Base-by-base conservation (phyloP, 2,797 vertebrate species). In the Bufotes viridis region DNA sequence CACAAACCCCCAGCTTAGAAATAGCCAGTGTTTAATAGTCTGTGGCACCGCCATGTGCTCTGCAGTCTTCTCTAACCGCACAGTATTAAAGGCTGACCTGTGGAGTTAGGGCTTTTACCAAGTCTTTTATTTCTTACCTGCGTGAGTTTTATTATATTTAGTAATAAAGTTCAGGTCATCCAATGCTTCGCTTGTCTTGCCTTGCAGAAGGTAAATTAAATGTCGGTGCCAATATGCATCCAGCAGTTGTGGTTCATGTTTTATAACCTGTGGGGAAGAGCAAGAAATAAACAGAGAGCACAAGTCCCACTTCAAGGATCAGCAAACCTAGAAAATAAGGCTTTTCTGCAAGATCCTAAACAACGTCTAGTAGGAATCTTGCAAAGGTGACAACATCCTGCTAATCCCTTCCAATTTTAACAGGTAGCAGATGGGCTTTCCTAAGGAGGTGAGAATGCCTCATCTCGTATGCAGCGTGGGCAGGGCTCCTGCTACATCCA, bases 211-310 rank as follows among this genome's bases (percentile, higher is more conserved):
- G 90, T 94, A 94, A 93, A 96, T 93, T 86, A 95, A 93, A 93
- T 96, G 94, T 55, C 94, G 93, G 26, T 96, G 94, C 94, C 95
- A 96, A 91, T 95, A 95, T 65, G 93, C 94, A 93, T 96, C 92
- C 85, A 95, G 91, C 57, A 96, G 91, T 82, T 90, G 81, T 65
- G 94, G 94, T 91, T 96, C 95, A 90, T 94, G 91, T 17, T 53
- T 90, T 91, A 95, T 94, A 91, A 93, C 92, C 95, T 96, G 91
- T 88, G 86, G 91, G 92, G 91, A 90, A 3, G 89, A 90, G 34
- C 90, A 87, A 90, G 34, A 78, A 89, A 90, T 78, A 13, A 13
- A 84, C 51, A 84, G 69, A 34, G 11, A 74, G 51, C 53, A 12
- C 42, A 82, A 11, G 61, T 24, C 15, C 7, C 3, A 82, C 26